These are phyloP conservation scores for Spilogale gracilis DNA, from an alignment of 2,113 vertebrate species.

Conservation along the genomic window DNA sequence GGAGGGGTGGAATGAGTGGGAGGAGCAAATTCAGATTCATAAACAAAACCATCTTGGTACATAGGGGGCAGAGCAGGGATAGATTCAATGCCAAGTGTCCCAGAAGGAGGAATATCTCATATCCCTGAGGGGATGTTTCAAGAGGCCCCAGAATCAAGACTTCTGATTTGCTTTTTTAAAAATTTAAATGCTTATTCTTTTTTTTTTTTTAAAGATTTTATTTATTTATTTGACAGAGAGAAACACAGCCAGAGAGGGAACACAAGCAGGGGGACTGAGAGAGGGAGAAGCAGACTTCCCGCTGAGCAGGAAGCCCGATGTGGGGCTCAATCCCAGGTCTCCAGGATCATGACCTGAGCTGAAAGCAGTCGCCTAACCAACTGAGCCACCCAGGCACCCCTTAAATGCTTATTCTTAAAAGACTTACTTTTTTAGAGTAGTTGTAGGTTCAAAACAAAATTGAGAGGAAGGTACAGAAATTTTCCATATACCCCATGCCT, in stretches of 20 bases:
- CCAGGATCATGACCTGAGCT: too few species aligned
- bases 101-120: fast-evolving
- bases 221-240: too few species aligned
- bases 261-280: too few species aligned
- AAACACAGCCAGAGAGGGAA: too few species aligned
- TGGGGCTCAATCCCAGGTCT: too few species aligned
- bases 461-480: not conserved
- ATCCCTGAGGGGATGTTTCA: fast-evolving
- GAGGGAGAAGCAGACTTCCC: too few species aligned
- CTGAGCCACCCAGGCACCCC: too few species aligned
- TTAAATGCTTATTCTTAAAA: not conserved
- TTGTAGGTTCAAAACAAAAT: not conserved
- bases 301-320: too few species aligned
- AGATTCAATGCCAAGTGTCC: not conserved
- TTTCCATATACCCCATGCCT: not conserved
- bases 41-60: not conserved
- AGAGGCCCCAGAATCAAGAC: not conserved
- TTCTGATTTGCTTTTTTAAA: not conserved
- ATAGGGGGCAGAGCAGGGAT: not conserved
- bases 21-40: not conserved
- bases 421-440: not conserved
- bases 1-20: too few species aligned
- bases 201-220: too few species aligned
- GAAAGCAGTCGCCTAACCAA: too few species aligned
- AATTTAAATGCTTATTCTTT: not conserved